These are phyloP conservation scores for Zapus hudsonius DNA, from an alignment of 2,113 vertebrate genomes.

Conservation along the genomic window DNA sequence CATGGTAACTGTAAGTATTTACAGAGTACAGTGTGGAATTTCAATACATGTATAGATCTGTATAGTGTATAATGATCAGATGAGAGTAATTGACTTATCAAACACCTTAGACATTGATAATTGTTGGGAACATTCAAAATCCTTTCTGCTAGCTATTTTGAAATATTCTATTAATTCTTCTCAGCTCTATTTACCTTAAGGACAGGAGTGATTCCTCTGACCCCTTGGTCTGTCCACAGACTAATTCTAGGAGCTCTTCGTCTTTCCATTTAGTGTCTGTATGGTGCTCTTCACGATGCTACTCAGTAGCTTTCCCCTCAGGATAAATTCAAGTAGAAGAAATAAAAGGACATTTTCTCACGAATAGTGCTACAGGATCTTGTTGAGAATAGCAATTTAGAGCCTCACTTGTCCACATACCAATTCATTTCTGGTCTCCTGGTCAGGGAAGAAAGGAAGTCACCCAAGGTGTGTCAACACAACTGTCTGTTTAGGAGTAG, in stretches of 20 bases:
- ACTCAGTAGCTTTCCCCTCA: neutral
- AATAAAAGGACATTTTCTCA: neutral
- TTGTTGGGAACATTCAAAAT: neutral
- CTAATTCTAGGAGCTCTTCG: neutral
- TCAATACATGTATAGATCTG: neutral
- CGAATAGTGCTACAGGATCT: neutral
- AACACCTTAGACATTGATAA: neutral
- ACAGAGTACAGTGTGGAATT: neutral
- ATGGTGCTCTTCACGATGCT: neutral
- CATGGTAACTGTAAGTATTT: neutral
- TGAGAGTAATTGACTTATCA: neutral
- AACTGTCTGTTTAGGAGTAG: neutral
- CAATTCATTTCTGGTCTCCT: neutral
- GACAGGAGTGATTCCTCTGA: neutral
- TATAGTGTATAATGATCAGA: neutral
- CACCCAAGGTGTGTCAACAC: neutral
- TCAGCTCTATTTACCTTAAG: too few relatives aligned
- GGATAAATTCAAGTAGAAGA: neutral
- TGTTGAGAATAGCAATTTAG: neutral
- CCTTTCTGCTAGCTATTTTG: neutral
- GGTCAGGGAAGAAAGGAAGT: neutral
- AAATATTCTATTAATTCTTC: neutral
- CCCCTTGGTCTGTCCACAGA: neutral
- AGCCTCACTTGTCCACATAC: neutral
- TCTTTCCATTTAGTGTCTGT: neutral